Base-by-base conservation (phyloP, 2,797 vertebrate genomes). In the Sylvilagus floridanus region DNA sequence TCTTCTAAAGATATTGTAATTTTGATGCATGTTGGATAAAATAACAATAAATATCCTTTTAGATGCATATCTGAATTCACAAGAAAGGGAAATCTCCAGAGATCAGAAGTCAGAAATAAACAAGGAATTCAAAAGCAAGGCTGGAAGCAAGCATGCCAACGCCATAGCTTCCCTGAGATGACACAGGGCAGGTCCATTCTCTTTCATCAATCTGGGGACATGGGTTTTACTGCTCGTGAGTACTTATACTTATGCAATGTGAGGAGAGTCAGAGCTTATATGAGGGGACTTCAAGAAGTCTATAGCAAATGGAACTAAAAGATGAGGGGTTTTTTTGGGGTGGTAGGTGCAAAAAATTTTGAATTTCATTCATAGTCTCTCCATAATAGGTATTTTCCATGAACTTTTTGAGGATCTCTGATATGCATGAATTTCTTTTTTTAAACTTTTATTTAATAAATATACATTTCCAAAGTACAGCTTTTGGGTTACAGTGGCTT, bases 1-100 rank as follows among this genome's bases (percentile, higher is more conserved):
- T 24, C 14, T 92, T 94, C 75, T 69, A 78, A 16, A 72, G 52
- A 62, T 93, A 84, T 32, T 81, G 17, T 24, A 90, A 89, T 17
- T 57, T 57, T 57, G 54, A 57, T 14, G 1, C 54, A 65, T 75
- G 32, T 16, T 73, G 86, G 66, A 65, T 69, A 86, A 91, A 57
- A 75, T 42, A 75, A 47, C 62, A 92, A 47, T 16, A 78, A 82
- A 85, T 4, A 71, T 60, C 16, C 26, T 42, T 65, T 96, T 62
- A 87, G 63, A 76, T 82, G 9, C 8, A 68, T 47, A 50, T 11
- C 52, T 88, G 19, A 73, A 17, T n/a, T 95, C 60, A 83, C 4
- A 71, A 22, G 19, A 71, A 93, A 87, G 42, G 37, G 35, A 96
- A 82, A 84, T 77, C 50, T 65, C 37, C 37, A 52, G 7, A 73